phyloP scores from a whole-genome alignment of 2,797 vertebrate genomes.

The Erethizon dorsatum region DNA sequence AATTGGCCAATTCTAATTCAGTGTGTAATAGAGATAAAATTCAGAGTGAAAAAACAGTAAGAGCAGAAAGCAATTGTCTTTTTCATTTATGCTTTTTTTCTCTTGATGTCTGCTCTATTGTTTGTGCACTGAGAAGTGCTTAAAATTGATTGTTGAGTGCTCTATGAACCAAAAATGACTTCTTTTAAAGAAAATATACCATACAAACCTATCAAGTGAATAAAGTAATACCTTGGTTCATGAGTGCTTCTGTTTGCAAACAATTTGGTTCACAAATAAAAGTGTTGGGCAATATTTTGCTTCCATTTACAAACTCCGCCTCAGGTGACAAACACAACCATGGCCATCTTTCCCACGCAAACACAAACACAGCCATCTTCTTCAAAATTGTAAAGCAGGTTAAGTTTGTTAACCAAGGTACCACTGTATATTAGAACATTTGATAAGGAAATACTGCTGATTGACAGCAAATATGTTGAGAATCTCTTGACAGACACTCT shows the following conservation, averaged over 20 bases:
- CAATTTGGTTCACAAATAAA: neutral
- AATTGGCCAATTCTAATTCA: neutral
- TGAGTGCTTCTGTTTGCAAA: neutral
- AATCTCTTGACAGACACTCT: conserved; percentile 20
- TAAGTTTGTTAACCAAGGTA: neutral
- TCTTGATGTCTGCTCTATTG: neutral
- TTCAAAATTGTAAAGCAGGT: neutral
- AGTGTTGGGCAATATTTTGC: neutral
- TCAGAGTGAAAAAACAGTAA: neutral
- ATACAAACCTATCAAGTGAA: conserved; percentile 16
- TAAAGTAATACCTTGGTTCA: neutral
- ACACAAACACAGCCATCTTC: neutral
- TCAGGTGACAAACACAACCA: neutral
- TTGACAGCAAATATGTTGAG: neutral
- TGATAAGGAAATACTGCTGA: conserved; percentile 2
- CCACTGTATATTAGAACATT: neutral
- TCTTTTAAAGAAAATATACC: conserved; percentile 39
- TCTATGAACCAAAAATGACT: neutral
- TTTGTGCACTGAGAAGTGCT: neutral
- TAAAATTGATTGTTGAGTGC: conserved; percentile 36
- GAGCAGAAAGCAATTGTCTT: neutral
- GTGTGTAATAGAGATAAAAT: neutral
- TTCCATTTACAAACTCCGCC: neutral
- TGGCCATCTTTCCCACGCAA: neutral
- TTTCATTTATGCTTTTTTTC: conserved; percentile 11